Evolutionary conservation across 2,888 invertebrate species (phyloP).

Genomic region (Vanessa cardui): DNA sequence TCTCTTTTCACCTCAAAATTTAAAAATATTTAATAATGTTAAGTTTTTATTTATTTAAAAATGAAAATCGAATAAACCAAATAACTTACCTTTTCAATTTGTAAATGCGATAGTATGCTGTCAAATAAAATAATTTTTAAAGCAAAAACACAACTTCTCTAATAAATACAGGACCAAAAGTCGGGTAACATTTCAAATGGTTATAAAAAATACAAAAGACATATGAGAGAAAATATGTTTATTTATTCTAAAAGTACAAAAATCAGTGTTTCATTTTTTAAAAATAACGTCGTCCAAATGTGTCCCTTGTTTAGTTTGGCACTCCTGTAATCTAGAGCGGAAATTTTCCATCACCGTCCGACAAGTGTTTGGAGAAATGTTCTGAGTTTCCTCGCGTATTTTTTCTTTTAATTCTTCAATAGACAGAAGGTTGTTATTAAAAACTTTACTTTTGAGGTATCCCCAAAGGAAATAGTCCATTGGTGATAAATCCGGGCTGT

Average conservation of each 20-base stretch:
- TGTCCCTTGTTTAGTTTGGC: neutral
- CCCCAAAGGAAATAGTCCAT: constrained; percentile 41
- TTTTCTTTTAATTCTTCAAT: neutral
- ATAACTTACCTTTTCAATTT: no score
- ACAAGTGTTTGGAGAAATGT: neutral
- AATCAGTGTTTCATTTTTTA: neutral
- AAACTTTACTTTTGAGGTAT: constrained; percentile 32
- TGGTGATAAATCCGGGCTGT: constrained; percentile 41
- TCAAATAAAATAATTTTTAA: no score
- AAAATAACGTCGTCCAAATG: constrained; percentile 1
- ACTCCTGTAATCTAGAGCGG: constrained; percentile 5
- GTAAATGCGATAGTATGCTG: no score
- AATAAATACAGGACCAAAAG: constrained; percentile 4
- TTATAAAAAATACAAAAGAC: neutral
- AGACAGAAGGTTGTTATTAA: neutral
- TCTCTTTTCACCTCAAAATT: no score
- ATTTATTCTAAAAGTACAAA: neutral
- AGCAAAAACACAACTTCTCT: no score
- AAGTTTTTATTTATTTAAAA: no score
- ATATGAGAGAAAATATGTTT: neutral
- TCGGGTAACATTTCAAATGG: neutral
- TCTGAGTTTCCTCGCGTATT: neutral
- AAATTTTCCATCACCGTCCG: neutral
- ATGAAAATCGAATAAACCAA: no score
- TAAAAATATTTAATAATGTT: no score